Evolutionary conservation across 2,797 vertebrate species (phyloP), one percentile per base, ranked within the genome.

Genomic region (Enteromius treurensis): DNA sequence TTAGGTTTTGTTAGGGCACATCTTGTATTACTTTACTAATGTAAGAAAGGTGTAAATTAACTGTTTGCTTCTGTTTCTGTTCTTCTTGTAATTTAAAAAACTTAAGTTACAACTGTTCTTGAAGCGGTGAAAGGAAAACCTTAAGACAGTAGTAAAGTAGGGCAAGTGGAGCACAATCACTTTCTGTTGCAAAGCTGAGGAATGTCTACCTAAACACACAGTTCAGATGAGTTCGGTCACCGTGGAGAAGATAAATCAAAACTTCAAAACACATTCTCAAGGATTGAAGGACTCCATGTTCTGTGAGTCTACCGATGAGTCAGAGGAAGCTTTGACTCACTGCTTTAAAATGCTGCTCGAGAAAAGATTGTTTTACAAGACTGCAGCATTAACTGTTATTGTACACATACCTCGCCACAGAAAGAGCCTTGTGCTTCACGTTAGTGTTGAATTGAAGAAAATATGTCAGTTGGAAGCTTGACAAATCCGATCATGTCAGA

Each of bases 181-280:
- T 73, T 82, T 76, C 51, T 77, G 15, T 49, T 45, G 37, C 19
- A 82, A 0, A 51, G 76, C 68, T 86, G 40, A 77, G 86, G 83
- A 90, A 90, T 85, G 80, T 81, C 68, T 47, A 79, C 81, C 75
- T 71, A 80, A 82, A 80, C 73, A 83, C 34, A 81, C 26, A 68
- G 23, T 1, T 80, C 68, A 89, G 15, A 75, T 55, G 45, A n/a
- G 70, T 26, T 80, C 84, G 80, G 77, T 4, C 32, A 21, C 67
- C n/a, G 29, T 26, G 49, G 42, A 53, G 55, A 77, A 64, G 37
- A 80, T 70, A 29, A 37, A 26, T 49, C 6, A 60, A 67, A 70
- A 29, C 26, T 69, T 80, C 1, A 53, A 58, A 60, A 45, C 53
- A 64, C 40, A 78, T 53, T 42, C 42, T 19, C 10, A 7, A 62